Conservation (phyloP, 2,888 invertebrate species). For the Lapara coniferarum region DNA sequence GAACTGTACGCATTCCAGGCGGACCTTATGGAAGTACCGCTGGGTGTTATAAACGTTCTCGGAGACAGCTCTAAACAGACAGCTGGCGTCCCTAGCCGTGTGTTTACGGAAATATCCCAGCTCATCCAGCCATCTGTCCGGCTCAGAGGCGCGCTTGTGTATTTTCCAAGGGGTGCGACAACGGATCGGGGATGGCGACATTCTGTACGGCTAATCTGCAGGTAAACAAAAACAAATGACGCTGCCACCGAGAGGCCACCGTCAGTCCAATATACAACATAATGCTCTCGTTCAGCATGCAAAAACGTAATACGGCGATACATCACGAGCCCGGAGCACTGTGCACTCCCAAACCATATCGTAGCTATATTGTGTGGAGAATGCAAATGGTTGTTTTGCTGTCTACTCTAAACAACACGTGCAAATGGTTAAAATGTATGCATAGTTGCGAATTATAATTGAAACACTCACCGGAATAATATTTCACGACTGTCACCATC, state of each 20-base stretch:
- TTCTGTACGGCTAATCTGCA: slow-evolving; percentile 75
- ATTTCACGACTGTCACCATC: slow-evolving; percentile 74
- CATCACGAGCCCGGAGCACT: slow-evolving; percentile 1
- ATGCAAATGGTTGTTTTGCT: slow-evolving; percentile 81
- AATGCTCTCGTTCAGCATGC: slow-evolving; percentile 33
- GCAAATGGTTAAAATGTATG: slow-evolving; percentile 61
- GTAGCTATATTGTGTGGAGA: slow-evolving; percentile 71
- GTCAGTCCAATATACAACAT: slow-evolving; percentile 36
- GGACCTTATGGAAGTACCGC: slow-evolving; percentile 88
- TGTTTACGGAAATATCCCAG: slow-evolving; percentile 94
- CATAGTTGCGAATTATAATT: slow-evolving; percentile 45
- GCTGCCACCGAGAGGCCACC: slow-evolving; percentile 46
- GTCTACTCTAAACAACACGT: slow-evolving; percentile 77
- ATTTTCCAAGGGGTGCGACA: slow-evolving; percentile 79
- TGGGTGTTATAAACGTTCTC: slow-evolving; percentile 91
- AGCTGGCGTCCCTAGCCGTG: slow-evolving; percentile 93
- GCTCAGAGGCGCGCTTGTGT: slow-evolving; percentile 77
- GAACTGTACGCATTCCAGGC: slow-evolving; percentile 89
- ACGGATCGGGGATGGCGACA: slow-evolving; percentile 77
- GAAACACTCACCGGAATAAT: slow-evolving; percentile 71
- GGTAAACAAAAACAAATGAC: slow-evolving; percentile 82
- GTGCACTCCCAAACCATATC: slow-evolving; percentile 61
- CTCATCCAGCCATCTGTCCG: slow-evolving; percentile 91
- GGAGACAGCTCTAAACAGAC: slow-evolving; percentile 93
- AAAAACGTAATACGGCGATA: slow-evolving; percentile 31